A percentile compares a stretch with the other conserved stretches of the same genome.
These are phyloP conservation scores for Telmatochromis sp. DNA, from an alignment of 2,113 vertebrate genomes.

Conservation along the genomic window DNA sequence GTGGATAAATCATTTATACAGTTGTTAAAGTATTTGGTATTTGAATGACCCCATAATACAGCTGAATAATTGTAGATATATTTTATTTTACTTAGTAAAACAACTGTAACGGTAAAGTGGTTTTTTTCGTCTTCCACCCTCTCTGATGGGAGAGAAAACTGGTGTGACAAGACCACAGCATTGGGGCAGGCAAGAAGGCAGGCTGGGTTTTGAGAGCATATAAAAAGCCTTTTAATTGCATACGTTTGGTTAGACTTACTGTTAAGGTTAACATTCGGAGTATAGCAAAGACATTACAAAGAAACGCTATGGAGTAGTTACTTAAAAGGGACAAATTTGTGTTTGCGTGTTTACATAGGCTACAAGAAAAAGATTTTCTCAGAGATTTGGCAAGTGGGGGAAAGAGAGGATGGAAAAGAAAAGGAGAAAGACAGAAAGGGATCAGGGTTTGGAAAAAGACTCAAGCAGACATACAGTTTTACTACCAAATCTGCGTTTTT, in stretches of 20 bases:
- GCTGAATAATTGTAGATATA: constrained; percentile 16
- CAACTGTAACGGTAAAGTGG: constrained; percentile 1
- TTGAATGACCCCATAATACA: not conserved
- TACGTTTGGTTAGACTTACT: constrained; percentile 57
- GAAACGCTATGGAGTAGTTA: constrained; percentile 13
- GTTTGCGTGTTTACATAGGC: not conserved
- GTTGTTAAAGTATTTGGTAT: not conserved
- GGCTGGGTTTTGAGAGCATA: constrained; percentile 45
- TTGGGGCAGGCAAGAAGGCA: constrained; percentile 40
- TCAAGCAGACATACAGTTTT: constrained; percentile 16
- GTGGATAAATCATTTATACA: not conserved
- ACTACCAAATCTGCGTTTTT: constrained; percentile 19
- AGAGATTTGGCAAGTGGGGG: not conserved
- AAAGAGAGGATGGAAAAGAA: not conserved
- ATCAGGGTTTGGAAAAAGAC: not conserved
- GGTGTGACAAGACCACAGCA: constrained; percentile 43
- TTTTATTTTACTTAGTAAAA: constrained; percentile 49
- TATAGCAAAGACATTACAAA: constrained; percentile 35
- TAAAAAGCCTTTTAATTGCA: constrained; percentile 67
- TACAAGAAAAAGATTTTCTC: not conserved
- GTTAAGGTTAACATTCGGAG: constrained; percentile 43
- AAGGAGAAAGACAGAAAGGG: not conserved
- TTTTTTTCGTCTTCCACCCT: not conserved
- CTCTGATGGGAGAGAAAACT: constrained; percentile 34
- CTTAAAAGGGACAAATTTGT: not conserved